Conservation (phyloP, 2,888 invertebrate genomes). For the Gryllus longicercus region DNA sequence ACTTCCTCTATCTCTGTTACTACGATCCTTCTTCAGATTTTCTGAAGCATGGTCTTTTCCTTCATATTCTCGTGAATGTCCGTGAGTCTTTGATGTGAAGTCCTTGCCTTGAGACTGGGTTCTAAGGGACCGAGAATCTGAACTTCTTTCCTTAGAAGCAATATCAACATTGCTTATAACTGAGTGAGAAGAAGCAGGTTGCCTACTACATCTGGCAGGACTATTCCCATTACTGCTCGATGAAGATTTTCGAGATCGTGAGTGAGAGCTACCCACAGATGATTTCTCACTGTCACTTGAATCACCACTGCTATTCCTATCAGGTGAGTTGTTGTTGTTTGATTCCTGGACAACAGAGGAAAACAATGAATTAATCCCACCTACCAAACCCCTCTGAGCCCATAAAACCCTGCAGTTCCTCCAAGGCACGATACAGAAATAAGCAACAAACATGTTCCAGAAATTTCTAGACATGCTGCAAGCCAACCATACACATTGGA, state of each 20-base stretch:
- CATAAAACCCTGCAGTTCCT: background rate
- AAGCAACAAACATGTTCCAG: background rate
- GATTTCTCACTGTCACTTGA: conserved; percentile 20
- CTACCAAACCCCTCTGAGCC: conserved; percentile 11
- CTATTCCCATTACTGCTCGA: background rate
- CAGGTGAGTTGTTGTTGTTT: conserved; percentile 30
- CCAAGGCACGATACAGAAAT: background rate
- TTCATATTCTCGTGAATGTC: background rate
- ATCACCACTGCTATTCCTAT: conserved; percentile 25
- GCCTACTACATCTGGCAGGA: background rate
- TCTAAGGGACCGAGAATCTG: background rate
- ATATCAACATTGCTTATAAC: background rate
- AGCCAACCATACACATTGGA: background rate
- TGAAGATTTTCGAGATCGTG: background rate
- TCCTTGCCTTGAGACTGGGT: background rate
- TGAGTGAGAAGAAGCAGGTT: background rate
- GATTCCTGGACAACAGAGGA: conserved; percentile 33
- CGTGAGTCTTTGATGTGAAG: background rate
- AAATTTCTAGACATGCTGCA: conserved; percentile 4
- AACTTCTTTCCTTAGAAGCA: background rate
- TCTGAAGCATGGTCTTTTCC: background rate
- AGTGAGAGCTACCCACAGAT: conserved; percentile 7
- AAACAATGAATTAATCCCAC: conserved; percentile 32
- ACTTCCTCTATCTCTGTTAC: background rate
- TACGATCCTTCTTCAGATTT: background rate